phyloP scores from a whole-genome alignment of 2,888 invertebrate species.

The Rhagium mordax region DNA sequence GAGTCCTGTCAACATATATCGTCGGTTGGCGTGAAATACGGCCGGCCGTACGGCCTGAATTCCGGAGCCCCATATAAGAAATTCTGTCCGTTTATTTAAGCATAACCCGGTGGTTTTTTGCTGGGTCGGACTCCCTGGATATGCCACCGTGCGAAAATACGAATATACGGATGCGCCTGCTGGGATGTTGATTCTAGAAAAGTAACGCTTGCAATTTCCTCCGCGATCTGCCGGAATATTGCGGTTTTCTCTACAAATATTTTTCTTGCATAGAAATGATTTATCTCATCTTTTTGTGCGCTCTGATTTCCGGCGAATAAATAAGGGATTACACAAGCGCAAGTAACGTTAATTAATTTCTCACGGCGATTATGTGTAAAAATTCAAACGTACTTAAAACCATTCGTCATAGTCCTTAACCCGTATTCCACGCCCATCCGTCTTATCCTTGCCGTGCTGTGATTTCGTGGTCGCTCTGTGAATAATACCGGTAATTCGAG shows the following conservation, averaged over 20 bases:
- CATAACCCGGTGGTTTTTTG: constrained; percentile 19
- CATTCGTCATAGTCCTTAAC: background rate
- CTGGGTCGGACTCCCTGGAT: constrained; percentile 2
- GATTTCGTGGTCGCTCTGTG: constrained; percentile 2
- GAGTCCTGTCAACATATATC: constrained; percentile 6
- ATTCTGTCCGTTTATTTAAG: constrained; percentile 15
- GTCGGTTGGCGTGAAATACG: background rate
- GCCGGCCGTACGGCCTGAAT: background rate
- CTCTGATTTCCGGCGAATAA: constrained; percentile 20
- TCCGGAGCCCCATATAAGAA: constrained; percentile 17
- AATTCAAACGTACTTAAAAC: background rate
- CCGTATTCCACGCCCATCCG: background rate
- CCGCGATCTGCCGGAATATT: constrained; percentile 40
- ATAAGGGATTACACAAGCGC: too few relatives aligned
- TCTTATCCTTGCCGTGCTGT: background rate
- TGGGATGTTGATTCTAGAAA: constrained; percentile 44
- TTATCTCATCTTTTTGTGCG: constrained; percentile 32
- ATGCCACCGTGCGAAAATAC: constrained; percentile 24
- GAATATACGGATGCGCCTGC: constrained; percentile 36
- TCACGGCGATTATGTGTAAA: too few relatives aligned
- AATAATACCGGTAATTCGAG: constrained; percentile 21
- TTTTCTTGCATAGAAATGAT: constrained; percentile 44
- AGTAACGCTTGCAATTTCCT: constrained; percentile 44
- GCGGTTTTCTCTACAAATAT: constrained; percentile 49
- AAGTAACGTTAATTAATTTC: too few relatives aligned